A percentile compares a stretch with the other conserved stretches of the same genome.
Conservation (phyloP, 92 coral and sea anemone species). For the Scolanthus callimorphus region DNA sequence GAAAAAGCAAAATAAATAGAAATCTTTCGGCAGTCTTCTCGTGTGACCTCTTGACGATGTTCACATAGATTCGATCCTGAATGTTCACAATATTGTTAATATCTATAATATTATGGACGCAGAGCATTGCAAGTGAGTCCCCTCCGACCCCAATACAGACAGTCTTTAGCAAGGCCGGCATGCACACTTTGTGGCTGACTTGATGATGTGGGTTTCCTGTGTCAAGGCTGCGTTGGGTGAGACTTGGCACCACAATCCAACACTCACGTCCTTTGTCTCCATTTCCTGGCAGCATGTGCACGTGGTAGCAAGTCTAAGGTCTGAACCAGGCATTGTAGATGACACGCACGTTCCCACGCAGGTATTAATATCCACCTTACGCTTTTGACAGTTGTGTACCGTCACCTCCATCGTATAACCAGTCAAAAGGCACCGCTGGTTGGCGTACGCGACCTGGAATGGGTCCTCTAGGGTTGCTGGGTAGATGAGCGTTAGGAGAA, state of each 20-base stretch:
- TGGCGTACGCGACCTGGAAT: neutral
- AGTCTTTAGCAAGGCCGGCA: neutral
- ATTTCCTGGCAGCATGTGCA: constrained; percentile 8
- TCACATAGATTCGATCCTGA: too few species aligned
- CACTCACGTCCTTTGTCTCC: neutral
- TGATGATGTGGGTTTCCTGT: neutral
- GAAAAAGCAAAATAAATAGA: too few species aligned
- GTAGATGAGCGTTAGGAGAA: neutral
- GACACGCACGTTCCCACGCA: constrained; percentile 1
- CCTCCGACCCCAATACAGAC: too few species aligned
- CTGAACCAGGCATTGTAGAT: neutral
- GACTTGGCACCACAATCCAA: constrained; percentile 1
- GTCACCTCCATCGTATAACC: constrained; percentile 2
- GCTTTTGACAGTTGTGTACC: neutral
- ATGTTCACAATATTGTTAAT: too few species aligned
- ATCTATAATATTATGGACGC: too few species aligned
- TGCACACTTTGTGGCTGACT: constrained; percentile 1
- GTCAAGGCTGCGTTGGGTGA: neutral
- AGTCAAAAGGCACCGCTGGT: neutral
- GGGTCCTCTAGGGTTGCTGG: neutral
- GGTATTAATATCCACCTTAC: neutral
- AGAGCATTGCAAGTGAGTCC: too few species aligned
- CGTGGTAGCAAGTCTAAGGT: neutral
- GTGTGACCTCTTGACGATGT: too few species aligned
- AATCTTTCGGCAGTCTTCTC: too few species aligned